Evolutionary conservation across 2,888 invertebrate species (phyloP), one percentile per base, ranked within the genome.

Genomic region (Carabus problematicus): DNA sequence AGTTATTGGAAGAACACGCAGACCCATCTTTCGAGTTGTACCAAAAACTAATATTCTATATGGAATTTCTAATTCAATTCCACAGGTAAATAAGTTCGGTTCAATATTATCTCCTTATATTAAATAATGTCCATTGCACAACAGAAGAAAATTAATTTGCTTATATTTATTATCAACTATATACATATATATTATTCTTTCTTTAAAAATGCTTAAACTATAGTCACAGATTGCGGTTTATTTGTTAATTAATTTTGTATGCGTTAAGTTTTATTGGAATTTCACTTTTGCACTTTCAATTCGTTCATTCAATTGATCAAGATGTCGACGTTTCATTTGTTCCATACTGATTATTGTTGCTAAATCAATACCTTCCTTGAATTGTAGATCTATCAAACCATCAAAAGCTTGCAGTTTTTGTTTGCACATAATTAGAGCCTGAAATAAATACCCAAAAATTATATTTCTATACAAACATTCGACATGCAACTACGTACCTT

Each of bases 381-480:
- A 72, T 68, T 75, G 73, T 41, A 81, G 73, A 72, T 78, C 76
- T 73, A 81, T 73, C 16, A 78, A 56, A 61, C 75, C 71, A 70
- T 80, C 73, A n/a, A 80, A 67, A 8, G 71, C 49, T 1, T 75
- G 43, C 40, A 79, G 70, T 70, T 75, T 77, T 9, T 72, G 68
- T 72, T 76, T 77, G 19, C 80, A 73, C 8, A 71, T 73, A 52
- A 74, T 73, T 19, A 80, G 63, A 16, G 73, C 75, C 79, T 80
- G 55, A 62, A 76, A 45, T 14, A 14, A 12, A 45, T 45, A 42
- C 11, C 14, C 14, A 45, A 45, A 29, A 19, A 29, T 47, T 63
- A n/a, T 63, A 54, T 6, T 55, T 12, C 9, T 14, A 55, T 29
- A 16, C 56, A 64, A 64, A 18, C 14, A 7, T 9, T 29, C 29